These are phyloP conservation scores for Caenorhabditis sp. DNA, from an alignment of 2,888 invertebrate genomes.

Conservation along the genomic window DNA sequence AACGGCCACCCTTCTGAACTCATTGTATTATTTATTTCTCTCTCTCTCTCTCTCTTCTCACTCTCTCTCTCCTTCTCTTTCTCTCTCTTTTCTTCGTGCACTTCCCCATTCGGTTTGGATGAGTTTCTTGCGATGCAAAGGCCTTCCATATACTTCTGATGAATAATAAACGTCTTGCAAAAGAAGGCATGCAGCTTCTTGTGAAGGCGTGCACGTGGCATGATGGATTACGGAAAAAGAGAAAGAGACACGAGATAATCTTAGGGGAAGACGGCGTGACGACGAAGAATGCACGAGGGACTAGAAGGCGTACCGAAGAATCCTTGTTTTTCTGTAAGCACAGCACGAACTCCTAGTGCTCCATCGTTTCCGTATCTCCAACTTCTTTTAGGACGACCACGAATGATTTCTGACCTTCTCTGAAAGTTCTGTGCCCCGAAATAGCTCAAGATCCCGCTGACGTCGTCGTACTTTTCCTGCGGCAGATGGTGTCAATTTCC, in stretches of 20 bases:
- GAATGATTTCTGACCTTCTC: not conserved
- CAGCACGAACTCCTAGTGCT: too few species aligned
- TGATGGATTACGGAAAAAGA: constrained; percentile 30
- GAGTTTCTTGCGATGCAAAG: not conserved
- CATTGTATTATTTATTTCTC: too few species aligned
- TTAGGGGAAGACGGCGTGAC: constrained; percentile 17
- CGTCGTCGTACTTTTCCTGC: not conserved
- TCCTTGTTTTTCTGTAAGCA: not conserved
- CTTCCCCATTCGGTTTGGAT: not conserved
- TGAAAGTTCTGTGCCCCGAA: not conserved
- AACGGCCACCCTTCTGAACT: too few species aligned
- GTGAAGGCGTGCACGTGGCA: constrained; percentile 28
- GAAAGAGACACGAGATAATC: not conserved
- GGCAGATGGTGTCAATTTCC: constrained; percentile 32
- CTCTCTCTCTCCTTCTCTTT: not conserved
- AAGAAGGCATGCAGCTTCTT: too few species aligned
- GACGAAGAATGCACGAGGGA: constrained; percentile 30
- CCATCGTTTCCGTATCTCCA: not conserved
- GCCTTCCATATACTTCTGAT: constrained; percentile 12
- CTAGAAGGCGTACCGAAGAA: constrained; percentile 5
- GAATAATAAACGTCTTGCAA: constrained; percentile 23
- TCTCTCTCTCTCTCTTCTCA: not conserved
- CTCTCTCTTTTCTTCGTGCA: not conserved
- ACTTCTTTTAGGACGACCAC: not conserved
- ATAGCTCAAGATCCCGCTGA: not conserved